Conservation (phyloP, 2,113 vertebrate species). For the Percopsis transmontana region DNA sequence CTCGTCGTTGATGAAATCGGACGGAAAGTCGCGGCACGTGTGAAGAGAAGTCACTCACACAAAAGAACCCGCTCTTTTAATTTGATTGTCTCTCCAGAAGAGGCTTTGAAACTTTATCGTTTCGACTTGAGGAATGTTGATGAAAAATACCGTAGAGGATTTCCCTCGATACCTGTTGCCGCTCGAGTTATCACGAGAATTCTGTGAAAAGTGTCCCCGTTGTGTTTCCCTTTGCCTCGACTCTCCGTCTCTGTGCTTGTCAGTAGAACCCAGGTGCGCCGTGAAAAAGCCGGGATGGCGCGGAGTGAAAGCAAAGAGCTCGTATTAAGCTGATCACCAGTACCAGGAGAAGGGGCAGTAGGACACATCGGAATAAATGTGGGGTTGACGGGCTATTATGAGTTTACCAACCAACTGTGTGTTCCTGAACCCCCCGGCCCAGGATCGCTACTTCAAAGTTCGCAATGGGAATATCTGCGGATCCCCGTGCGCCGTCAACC, state of each 20-base stretch:
- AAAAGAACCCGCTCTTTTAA: too few species aligned
- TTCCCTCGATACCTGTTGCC: not conserved
- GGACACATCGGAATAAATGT: not conserved
- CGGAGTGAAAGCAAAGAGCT: slow-evolving; percentile 16
- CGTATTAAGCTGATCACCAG: not conserved
- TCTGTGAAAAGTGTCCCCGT: not conserved
- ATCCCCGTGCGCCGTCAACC: slow-evolving; percentile 79
- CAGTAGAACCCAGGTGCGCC: slow-evolving; percentile 52
- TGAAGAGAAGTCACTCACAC: too few species aligned
- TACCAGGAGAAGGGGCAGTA: not conserved
- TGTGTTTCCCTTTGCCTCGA: slow-evolving; percentile 14
- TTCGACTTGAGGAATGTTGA: slow-evolving; percentile 2
- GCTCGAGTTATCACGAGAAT: slow-evolving; percentile 22
- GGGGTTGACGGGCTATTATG: slow-evolving; percentile 59
- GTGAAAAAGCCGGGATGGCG: slow-evolving; percentile 37
- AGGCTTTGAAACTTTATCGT: not conserved
- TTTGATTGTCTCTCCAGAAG: not conserved
- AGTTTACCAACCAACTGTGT: slow-evolving; percentile 77
- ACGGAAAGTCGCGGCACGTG: too few species aligned
- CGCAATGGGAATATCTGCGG: slow-evolving; percentile 76
- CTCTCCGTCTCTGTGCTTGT: slow-evolving; percentile 39
- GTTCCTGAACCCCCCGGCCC: slow-evolving; percentile 57
- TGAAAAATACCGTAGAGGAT: not conserved
- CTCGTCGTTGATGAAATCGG: too few species aligned
- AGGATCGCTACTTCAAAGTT: slow-evolving; percentile 69